phyloP scores from a whole-genome alignment of 2,888 invertebrate species.

The Xestoiulus laeticollis region DNA sequence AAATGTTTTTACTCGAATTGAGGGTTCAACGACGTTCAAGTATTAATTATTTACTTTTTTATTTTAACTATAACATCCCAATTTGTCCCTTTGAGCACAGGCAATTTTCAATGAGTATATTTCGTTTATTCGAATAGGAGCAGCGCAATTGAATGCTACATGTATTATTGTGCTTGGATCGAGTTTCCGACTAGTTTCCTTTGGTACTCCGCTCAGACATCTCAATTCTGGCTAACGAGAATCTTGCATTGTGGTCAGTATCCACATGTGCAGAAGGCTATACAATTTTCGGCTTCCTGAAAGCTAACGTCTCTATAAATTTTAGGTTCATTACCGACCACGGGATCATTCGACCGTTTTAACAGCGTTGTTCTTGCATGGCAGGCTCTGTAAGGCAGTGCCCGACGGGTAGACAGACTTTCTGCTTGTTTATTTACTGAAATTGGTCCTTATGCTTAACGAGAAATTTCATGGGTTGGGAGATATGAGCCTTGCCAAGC shows the following conservation, averaged over 20 bases:
- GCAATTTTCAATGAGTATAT: neutral
- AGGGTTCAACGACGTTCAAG: too few relatives aligned
- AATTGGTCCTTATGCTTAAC: slow-evolving; percentile 31
- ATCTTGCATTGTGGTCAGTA: slow-evolving; percentile 41
- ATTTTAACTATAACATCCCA: neutral
- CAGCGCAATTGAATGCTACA: neutral
- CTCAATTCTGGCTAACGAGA: slow-evolving; percentile 21
- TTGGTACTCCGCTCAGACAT: neutral
- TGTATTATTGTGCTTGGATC: neutral
- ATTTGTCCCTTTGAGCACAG: neutral
- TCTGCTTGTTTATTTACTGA: slow-evolving; percentile 13
- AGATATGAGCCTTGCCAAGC: neutral
- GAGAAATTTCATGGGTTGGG: slow-evolving; percentile 17
- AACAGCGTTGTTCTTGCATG: slow-evolving; percentile 15
- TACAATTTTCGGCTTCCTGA: slow-evolving; percentile 35
- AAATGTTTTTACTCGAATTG: too few relatives aligned
- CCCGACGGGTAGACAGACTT: neutral
- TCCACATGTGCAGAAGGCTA: neutral
- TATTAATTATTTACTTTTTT: neutral
- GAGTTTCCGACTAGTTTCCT: slow-evolving; percentile 13
- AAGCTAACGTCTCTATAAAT: slow-evolving; percentile 31
- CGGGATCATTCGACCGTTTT: slow-evolving; percentile 41
- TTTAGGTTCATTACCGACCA: slow-evolving; percentile 38
- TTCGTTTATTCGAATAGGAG: neutral
- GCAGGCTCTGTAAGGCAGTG: neutral